Evolutionary conservation across 2,113 vertebrate species (phyloP).

Genomic region (Centropus unirufus): DNA sequence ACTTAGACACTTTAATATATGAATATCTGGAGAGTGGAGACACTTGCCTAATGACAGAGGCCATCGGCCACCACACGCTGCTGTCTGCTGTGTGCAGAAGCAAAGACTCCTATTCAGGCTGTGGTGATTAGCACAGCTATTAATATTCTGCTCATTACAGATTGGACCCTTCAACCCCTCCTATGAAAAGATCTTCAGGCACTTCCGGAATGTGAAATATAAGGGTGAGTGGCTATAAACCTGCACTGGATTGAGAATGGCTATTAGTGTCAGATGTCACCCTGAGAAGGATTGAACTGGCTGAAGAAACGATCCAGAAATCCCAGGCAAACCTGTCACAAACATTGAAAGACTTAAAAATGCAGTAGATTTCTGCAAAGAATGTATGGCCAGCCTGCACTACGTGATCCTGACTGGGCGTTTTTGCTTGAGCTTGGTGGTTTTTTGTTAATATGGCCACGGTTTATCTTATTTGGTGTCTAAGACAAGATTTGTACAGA

Average conservation of each 20-base stretch:
- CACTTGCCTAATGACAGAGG: background rate
- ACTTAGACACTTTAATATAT: background rate
- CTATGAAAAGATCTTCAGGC: conserved; percentile 87
- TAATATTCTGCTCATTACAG: conserved; percentile 74
- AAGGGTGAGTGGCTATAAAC: conserved; percentile 78
- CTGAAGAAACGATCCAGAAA: background rate
- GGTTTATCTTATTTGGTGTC: background rate
- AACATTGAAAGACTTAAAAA: background rate
- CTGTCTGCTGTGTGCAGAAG: background rate
- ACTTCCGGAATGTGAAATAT: conserved; percentile 85
- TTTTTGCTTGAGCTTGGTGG: background rate
- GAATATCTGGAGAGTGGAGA: background rate
- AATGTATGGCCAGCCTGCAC: fast-evolving
- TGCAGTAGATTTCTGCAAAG: background rate
- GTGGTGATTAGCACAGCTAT: background rate
- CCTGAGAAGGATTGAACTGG: fast-evolving
- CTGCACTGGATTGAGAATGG: background rate
- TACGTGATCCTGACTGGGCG: background rate
- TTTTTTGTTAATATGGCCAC: background rate
- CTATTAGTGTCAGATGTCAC: background rate
- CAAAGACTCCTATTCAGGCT: background rate
- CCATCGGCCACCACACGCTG: background rate
- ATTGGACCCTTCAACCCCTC: conserved; percentile 85
- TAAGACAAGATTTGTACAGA: background rate
- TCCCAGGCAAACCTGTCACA: background rate